Evolutionary conservation across 1,140 invertebrate genomes (phyloP).

Genomic region (Pseudobourletiella spinata): DNA sequence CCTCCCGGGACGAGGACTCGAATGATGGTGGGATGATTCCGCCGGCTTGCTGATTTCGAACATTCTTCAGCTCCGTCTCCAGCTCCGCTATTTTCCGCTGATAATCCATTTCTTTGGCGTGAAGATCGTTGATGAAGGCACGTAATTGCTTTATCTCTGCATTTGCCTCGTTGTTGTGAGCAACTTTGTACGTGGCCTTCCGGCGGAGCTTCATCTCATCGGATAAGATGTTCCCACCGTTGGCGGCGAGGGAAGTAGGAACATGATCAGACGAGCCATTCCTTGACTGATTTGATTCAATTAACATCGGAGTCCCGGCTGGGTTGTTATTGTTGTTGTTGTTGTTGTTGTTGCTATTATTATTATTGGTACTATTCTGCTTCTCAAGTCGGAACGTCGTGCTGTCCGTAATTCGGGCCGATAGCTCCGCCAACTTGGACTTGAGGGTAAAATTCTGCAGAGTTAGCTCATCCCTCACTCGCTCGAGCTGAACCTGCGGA

Average conservation of each 20-base stretch:
- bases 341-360: neutral
- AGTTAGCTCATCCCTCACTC: constrained; percentile 40
- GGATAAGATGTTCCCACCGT: neutral
- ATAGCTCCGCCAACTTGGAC: constrained; percentile 38
- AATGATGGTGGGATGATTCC: too few relatives aligned
- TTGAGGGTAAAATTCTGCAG: constrained; percentile 39
- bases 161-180: constrained; percentile 28
- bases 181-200: constrained; percentile 36
- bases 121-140: constrained; percentile 34
- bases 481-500: constrained; percentile 39
- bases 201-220: constrained; percentile 29
- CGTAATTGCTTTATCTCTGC: constrained; percentile 32
- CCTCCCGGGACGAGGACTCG: constrained; percentile 29
- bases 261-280: too few relatives aligned
- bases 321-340: neutral
- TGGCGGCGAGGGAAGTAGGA: neutral
- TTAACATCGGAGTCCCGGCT: too few relatives aligned
- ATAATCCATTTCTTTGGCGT: constrained; percentile 37
- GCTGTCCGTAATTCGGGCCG: constrained; percentile 36
- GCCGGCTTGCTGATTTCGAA: constrained; percentile 25
- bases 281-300: neutral
- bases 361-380: constrained; percentile 16
- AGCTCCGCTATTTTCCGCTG: constrained; percentile 29
- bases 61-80: constrained; percentile 35
- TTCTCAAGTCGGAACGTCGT: constrained; percentile 39